Base-by-base conservation (phyloP, 2,113 vertebrate species). In the Barnardius zonarius region DNA sequence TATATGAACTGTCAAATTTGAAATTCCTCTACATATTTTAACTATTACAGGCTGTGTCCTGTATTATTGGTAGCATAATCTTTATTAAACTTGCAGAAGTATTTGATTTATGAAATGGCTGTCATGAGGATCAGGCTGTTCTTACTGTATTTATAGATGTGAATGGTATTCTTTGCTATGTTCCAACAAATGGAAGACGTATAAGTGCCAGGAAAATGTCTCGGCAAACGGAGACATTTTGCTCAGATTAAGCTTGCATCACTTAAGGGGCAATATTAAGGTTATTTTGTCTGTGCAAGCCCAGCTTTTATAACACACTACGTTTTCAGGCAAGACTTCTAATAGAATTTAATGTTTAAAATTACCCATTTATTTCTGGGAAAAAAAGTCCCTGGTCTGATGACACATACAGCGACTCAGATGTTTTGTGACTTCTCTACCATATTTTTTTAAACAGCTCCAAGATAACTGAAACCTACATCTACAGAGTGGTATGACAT, bases 1-100 rank as follows among this genome's bases (percentile, higher is more conserved):
- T 97, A 74, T 64, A 93, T 83, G 85, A 88, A 86, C 79, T 93
- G 90, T 90, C 72, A 86, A 88, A 85, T 77, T 79, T 93, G 44
- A 95, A 91, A 81, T 92, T 35, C 30, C 23, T 90, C 33, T 66
- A 68, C 1, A 2, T 69, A 88, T 96, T 92, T 84, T 54, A 95
- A 86, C 35, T 79, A 41, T 85, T 89, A 41, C 19, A 73, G 81
- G 8, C 48, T 82, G 15, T 90, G 57, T 91, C 41, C 75, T 87
- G 35, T 57, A 54, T 86, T 94, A 91, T 77, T 67, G 59, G 25
- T 87, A 83, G 41, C 31, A 82, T 49, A 91, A 67, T 91, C 57
- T 94, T 90, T 83, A 83, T n/a, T 83, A 83, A 74, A 59, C 16
- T 19, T 83, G 31, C 11, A 77, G 54, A 90, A 76, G 9, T 79